Evolutionary conservation across 2,113 vertebrate species (phyloP), one percentile per base, ranked within the genome.

Genomic region (Planiliza haematocheilus): DNA sequence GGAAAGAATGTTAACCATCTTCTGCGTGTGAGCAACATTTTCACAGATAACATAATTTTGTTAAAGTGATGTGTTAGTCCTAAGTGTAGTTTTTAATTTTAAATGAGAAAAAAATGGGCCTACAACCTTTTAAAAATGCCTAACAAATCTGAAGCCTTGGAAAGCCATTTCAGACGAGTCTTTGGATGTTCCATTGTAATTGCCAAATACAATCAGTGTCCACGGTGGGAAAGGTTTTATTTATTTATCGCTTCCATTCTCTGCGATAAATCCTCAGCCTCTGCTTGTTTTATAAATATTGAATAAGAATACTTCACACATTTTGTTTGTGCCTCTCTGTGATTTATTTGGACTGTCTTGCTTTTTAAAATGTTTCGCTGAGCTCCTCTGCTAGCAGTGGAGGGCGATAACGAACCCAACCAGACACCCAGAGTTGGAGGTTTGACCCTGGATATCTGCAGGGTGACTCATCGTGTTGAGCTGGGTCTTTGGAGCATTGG

Each of bases 381-480:
- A 49, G 36, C 55, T 79, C 4, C 17, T 10, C 48, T 24, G 57
- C 10, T 18, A 81, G 42, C 45, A 42, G 38, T 12, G 7, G 39
- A 50, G 62, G 56, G 18, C 12, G 57, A 41, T 18, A 53, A 36
- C 13, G 41, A 74, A 42, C 17, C 42, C 3, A n/a, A 18, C 58
- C 39, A 80, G 63, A 74, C 70, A 63, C 50, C 13, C 55, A 52
- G 41, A 56, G 59, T 52, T 50, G 17, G n/a, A 57, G 34, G 56
- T 64, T 34, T 71, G 80, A 86, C 77, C 78, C 69, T 63, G 59
- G 52, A 72, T 63, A 58, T 86, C 74, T 70, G 41, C 43, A 30
- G 61, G 24, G 17, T 82, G 75, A 86, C 41, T 65, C 81, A 86
- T 37, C 51, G 2, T 51, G 56, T 70, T 71, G 45, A 69, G 77